Conservation (phyloP, 2,888 invertebrate genomes). For the Pseudolycoriella hygida region DNA sequence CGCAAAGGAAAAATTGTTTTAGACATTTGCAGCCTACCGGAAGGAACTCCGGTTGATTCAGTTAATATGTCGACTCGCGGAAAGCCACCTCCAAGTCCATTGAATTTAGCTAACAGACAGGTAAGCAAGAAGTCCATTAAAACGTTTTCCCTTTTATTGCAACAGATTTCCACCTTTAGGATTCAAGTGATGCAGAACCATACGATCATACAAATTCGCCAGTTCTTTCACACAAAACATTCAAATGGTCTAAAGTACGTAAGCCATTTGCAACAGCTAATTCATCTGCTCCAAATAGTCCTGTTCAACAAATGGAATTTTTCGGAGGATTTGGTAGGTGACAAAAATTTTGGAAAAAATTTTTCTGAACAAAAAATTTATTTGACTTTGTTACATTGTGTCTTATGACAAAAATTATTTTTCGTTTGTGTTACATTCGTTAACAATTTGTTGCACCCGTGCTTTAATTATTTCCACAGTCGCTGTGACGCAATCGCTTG, state of each 20-base stretch:
- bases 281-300: slow-evolving; percentile 49
- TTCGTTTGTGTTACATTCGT: neutral
- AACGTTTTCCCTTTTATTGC: neutral
- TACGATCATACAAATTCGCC: slow-evolving; percentile 23
- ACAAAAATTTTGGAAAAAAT: too few species aligned
- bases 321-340: slow-evolving; percentile 44
- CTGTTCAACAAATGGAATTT: slow-evolving; percentile 45
- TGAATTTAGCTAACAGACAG: slow-evolving; percentile 21
- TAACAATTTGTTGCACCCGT: neutral
- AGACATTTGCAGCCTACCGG: slow-evolving; percentile 26
- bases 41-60: slow-evolving; percentile 23
- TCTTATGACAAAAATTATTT: too few species aligned
- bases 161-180: too few species aligned
- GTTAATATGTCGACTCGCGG: slow-evolving; percentile 15
- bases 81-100: slow-evolving; percentile 24
- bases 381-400: too few species aligned
- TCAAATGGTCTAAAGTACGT: slow-evolving; percentile 59
- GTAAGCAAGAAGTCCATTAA: slow-evolving; percentile 12
- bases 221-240: slow-evolving; percentile 35
- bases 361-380: too few species aligned
- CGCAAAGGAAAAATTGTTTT: slow-evolving; percentile 14
- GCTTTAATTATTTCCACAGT: too few species aligned
- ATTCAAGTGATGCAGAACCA: slow-evolving; percentile 25
- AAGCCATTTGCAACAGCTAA: slow-evolving; percentile 42
- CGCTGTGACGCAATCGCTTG: too few species aligned